Evolutionary conservation across 92 coral and sea anemone species (phyloP).

Genomic region (Heliopora coerulea): DNA sequence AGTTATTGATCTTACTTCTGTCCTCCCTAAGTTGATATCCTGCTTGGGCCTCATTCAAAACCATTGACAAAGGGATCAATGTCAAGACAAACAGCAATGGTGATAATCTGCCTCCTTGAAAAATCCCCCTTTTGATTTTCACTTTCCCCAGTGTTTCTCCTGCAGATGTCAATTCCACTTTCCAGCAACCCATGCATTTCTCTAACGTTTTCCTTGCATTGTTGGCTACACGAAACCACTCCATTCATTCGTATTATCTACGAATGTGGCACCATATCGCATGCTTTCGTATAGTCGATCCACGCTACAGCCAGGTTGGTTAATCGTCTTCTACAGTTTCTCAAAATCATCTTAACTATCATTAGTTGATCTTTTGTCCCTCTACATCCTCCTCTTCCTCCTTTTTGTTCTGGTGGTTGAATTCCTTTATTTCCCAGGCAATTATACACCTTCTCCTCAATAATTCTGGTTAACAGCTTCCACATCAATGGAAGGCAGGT

Average conservation of each 20-base stretch:
- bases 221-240: too few relatives aligned
- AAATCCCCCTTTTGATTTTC: too few relatives aligned
- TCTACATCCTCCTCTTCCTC: slow-evolving; percentile 28
- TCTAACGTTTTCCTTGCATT: slow-evolving; percentile 21
- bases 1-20: slow-evolving; percentile 34
- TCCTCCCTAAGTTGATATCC: slow-evolving; percentile 34
- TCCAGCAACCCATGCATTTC: slow-evolving; percentile 35
- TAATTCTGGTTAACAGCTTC: slow-evolving; percentile 43
- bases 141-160: too few relatives aligned
- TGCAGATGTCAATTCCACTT: too few relatives aligned
- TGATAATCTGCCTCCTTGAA: too few relatives aligned
- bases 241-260: slow-evolving; percentile 34
- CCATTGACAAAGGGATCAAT: too few relatives aligned
- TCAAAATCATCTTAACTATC: slow-evolving; percentile 47
- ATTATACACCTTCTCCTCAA: slow-evolving; percentile 39
- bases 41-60: neutral
- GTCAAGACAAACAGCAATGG: too few relatives aligned
- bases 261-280: slow-evolving; percentile 49
- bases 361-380: slow-evolving; percentile 52
- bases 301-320: slow-evolving; percentile 50
- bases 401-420: slow-evolving; percentile 47
- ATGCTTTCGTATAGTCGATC: slow-evolving; percentile 52
- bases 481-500: slow-evolving; percentile 58
- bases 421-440: slow-evolving; percentile 42
- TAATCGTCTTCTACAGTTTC: slow-evolving; percentile 27